Conservation (phyloP, 2,113 vertebrate genomes). For the Takifugu flavidus region DNA sequence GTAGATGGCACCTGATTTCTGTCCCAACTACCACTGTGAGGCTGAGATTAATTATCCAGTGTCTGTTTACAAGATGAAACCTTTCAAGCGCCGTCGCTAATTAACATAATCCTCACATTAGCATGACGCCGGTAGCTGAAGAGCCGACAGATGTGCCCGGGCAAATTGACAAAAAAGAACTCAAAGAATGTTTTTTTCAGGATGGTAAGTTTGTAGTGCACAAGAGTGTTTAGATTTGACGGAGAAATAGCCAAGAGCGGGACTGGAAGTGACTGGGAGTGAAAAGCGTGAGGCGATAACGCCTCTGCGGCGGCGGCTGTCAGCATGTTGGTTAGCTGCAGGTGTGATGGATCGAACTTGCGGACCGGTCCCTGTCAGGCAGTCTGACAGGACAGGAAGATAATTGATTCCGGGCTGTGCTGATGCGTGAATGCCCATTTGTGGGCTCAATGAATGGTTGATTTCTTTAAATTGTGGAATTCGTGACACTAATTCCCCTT, state of each 20-base stretch:
- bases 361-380: conserved; percentile 54
- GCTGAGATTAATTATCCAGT: conserved; percentile 12
- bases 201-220: conserved; percentile 37
- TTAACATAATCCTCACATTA: conserved; percentile 35
- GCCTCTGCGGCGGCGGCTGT: conserved; percentile 65
- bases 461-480: conserved; percentile 35
- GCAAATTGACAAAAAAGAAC: conserved; percentile 35
- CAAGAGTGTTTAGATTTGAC: conserved; percentile 54
- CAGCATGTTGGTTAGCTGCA: conserved; percentile 42
- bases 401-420: conserved; percentile 61
- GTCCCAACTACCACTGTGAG: not conserved
- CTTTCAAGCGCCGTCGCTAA: conserved; percentile 24
- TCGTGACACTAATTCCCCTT: not conserved
- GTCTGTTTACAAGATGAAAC: conserved; percentile 36
- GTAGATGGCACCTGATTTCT: conserved; percentile 17
- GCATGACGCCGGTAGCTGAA: conserved; percentile 34
- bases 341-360: conserved; percentile 59
- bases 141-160: conserved; percentile 41
- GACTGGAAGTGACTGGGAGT: conserved; percentile 53
- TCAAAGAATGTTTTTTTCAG: conserved; percentile 25
- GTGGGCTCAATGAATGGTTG: conserved; percentile 46
- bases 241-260: conserved; percentile 54
- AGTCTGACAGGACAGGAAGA: conserved; percentile 48
- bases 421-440: conserved; percentile 45
- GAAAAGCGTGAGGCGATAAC: conserved; percentile 63